Conservation (phyloP, 2,797 vertebrate genomes). For the Delichon dasypus region DNA sequence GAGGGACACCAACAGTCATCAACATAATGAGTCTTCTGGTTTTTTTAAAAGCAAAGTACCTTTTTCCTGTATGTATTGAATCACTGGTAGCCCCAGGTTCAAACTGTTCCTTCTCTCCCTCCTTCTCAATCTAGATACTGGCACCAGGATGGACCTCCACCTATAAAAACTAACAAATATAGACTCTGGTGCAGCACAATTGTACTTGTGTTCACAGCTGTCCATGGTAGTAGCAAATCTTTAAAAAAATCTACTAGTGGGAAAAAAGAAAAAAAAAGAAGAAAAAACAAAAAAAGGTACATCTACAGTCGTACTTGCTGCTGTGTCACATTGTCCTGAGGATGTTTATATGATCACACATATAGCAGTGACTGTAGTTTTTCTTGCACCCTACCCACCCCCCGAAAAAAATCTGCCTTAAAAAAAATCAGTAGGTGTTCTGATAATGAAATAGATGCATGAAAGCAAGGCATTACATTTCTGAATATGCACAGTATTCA, state of each 20-base stretch:
- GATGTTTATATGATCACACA: not conserved
- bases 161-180: not conserved
- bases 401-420: not conserved
- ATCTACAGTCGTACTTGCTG: not conserved
- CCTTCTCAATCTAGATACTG: not conserved
- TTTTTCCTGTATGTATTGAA: not conserved
- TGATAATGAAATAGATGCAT: not conserved
- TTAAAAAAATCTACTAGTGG: not conserved
- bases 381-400: not conserved
- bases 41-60: not conserved
- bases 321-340: not conserved
- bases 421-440: not conserved
- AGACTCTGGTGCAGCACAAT: not conserved
- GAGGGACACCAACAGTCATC: not conserved
- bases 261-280: not conserved
- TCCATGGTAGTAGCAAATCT: accelerated
- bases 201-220: not conserved
- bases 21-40: not conserved
- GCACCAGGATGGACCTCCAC: not conserved
- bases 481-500: not conserved
- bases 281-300: not conserved
- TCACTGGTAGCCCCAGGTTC: not conserved
- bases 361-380: not conserved
- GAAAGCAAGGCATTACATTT: not conserved
- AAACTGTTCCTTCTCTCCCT: not conserved